Evolutionary conservation across 2,113 vertebrate species (phyloP), one percentile per base, ranked within the genome.

Genomic region (Calidris pugnax): DNA sequence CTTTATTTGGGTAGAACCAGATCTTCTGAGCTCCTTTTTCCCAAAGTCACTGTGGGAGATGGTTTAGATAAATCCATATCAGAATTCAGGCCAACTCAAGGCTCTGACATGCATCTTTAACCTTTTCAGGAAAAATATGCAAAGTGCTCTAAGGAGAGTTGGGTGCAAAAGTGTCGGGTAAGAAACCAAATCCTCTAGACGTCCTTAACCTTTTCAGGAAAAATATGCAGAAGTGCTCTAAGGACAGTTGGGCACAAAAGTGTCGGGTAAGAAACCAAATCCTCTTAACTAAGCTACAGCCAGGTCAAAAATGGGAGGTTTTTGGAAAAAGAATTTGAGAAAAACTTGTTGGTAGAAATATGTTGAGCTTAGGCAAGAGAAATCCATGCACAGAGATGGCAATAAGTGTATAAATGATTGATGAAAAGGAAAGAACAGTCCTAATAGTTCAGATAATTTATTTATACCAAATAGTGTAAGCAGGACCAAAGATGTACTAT

Each of bases 31-130:
- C 4, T 63, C 13, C 21, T 67, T 45, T 78, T 74, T 35, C 45
- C 27, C 21, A 20, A 53, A 26, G 4, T 10, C 39, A 21, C 9
- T 0, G 0, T 3, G 33, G 18, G 4, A 62, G 18, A 17, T 4
- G 9, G 4, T 77, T 80, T 80, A 30, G 72, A 51, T 0, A 37
- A 88, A 51, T 14, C 16, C 5, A 10, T 0, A 0, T 12, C 35
- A 24, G 30, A 62, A 73, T 39, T 8, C 24, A 23, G 59, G 35
- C 8, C 18, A 27, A 19, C 24, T 84, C 39, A 43, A 74, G 13
- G 35, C 27, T 83, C 63, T 5, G 1, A 14, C 23, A 41, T 10
- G 14, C 3, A 1, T n/a, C n/a, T n/a, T n/a, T n/a, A n/a, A n/a
- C n/a, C n/a, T n/a, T n/a, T n/a, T n/a, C n/a, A n/a, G n/a, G n/a